phyloP scores from a whole-genome alignment of 2,888 invertebrate genomes.

The Chromoteleia sp. region DNA sequence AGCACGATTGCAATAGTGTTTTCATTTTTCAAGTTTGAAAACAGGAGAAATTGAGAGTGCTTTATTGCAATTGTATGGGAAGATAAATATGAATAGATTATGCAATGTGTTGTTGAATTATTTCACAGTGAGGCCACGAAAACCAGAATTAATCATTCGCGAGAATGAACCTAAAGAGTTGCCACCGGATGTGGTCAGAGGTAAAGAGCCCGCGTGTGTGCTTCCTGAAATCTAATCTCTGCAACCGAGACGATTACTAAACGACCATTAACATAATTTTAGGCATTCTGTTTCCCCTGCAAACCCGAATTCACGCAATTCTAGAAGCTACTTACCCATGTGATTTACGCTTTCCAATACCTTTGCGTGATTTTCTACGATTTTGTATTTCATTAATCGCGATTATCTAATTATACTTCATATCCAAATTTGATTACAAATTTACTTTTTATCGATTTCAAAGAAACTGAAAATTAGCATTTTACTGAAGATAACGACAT shows the following conservation, averaged over 20 bases:
- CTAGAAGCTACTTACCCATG: not conserved
- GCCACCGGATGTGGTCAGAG: conserved; percentile 96
- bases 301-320: not conserved
- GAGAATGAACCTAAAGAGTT: conserved; percentile 96
- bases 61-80: conserved; percentile 4
- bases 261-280: conserved; percentile 63
- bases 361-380: no score
- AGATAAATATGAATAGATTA: conserved; percentile 22
- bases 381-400: no score
- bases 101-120: conserved; percentile 61
- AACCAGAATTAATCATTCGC: conserved; percentile 94
- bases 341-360: not conserved
- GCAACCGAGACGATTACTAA: conserved; percentile 60
- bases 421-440: not conserved
- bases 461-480: not conserved
- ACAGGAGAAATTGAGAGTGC: not conserved
- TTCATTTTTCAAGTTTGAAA: not conserved
- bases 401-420: no score
- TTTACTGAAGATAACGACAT: conserved; percentile 2
- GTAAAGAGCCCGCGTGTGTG: conserved; percentile 85
- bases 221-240: conserved; percentile 66
- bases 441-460: not conserved
- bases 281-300: conserved; percentile 43
- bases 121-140: conserved; percentile 88
- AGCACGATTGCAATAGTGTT: no score